phyloP scores from a whole-genome alignment of 2,888 invertebrate species.

The Melanargia galathea region DNA sequence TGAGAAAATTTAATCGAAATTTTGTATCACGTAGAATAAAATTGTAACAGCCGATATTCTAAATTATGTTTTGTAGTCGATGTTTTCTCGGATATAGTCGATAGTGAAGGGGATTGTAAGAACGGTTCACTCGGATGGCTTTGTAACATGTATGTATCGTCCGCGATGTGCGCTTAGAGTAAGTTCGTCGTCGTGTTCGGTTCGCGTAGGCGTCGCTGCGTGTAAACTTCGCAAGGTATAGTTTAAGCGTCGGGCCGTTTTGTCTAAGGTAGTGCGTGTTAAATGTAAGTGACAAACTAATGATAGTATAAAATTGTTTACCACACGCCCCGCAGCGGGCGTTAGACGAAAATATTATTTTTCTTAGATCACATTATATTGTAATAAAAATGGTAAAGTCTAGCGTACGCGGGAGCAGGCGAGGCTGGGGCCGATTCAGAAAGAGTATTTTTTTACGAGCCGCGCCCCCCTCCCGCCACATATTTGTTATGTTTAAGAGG shows the following conservation, averaged over 20 bases:
- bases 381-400: conserved; percentile 77
- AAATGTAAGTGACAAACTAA: conserved; percentile 73
- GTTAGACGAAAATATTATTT: conserved; percentile 82
- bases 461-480: conserved; percentile 51
- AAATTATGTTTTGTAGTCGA: conserved; percentile 76
- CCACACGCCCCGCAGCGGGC: conserved; percentile 68
- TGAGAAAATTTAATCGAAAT: conserved; percentile 49
- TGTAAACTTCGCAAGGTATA: conserved; percentile 17
- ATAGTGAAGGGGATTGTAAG: conserved; percentile 26
- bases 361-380: conserved; percentile 82
- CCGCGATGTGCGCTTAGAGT: conserved; percentile 36
- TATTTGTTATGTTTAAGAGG: conserved; percentile 82
- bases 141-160: conserved; percentile 39
- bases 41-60: conserved; percentile 60
- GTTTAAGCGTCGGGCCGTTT: conserved; percentile 42
- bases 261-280: conserved; percentile 63
- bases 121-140: conserved; percentile 29
- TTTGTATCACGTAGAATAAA: conserved; percentile 39
- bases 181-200: conserved; percentile 26
- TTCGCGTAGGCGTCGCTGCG: conserved; percentile 11
- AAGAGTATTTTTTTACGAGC: conserved; percentile 77
- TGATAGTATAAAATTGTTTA: conserved; percentile 80
- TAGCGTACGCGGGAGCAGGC: conserved; percentile 58
- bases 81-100: conserved; percentile 56
- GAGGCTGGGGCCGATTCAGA: conserved; percentile 49